A percentile compares a stretch with the other conserved stretches of the same genome.
These are phyloP conservation scores for Apocrypta bakeri DNA, from an alignment of 1,140 invertebrate species.

Conservation along the genomic window DNA sequence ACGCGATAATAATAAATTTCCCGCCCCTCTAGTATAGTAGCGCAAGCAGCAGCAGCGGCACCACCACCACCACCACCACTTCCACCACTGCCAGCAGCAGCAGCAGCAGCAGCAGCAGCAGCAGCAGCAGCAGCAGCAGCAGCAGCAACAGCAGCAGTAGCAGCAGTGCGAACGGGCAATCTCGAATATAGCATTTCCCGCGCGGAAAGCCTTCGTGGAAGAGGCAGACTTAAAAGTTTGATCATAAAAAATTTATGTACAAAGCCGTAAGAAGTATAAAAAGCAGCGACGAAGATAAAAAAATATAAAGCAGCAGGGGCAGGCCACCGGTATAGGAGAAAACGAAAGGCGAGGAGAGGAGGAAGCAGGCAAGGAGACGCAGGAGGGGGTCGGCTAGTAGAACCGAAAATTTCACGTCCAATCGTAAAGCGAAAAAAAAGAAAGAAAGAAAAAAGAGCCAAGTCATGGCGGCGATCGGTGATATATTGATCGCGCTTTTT, in stretches of 20 bases:
- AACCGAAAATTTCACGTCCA: conserved; percentile 27
- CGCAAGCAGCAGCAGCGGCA: no score
- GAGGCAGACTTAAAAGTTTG: conserved; percentile 34
- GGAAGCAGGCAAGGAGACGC: not conserved
- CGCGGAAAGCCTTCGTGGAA: conserved; percentile 18
- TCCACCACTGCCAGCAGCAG: no score
- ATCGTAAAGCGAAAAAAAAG: conserved; percentile 10
- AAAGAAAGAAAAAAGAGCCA: conserved; percentile 25
- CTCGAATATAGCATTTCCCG: conserved; percentile 38
- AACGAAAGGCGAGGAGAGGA: not conserved
- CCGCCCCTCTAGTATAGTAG: no score
- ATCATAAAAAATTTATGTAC: conserved; percentile 48
- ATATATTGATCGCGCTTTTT: conserved; percentile 59
- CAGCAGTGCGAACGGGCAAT: conserved; percentile 12
- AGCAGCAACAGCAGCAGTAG: no score
- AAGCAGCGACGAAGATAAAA: conserved; percentile 42
- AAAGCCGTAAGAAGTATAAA: conserved; percentile 43
- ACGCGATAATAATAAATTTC: conserved; percentile 37
- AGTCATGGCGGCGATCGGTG: conserved; percentile 53
- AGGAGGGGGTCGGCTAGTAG: not conserved
- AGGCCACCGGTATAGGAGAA: not conserved
- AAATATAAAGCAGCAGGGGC: conserved; percentile 28
- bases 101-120: no score
- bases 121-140: no score
- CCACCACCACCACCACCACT: no score